These are phyloP conservation scores for Neelides sp. DNA, from an alignment of 1,140 invertebrate genomes.

Conservation along the genomic window DNA sequence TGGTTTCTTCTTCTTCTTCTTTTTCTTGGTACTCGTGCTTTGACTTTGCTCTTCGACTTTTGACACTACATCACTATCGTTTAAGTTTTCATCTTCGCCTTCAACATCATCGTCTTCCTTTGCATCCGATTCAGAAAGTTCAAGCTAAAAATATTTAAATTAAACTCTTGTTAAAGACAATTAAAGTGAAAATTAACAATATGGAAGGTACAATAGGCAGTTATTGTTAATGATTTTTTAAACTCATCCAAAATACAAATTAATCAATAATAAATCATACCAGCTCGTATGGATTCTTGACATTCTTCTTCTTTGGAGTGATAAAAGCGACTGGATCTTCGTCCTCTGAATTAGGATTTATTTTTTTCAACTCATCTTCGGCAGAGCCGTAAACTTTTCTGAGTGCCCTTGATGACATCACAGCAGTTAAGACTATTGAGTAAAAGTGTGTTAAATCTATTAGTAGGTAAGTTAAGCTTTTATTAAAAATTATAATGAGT, in stretches of 20 bases:
- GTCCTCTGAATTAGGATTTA: constrained; percentile 41
- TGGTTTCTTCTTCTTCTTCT: constrained; percentile 47
- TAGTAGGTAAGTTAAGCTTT: too few relatives aligned
- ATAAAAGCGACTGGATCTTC: constrained; percentile 37
- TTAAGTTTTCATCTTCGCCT: constrained; percentile 35
- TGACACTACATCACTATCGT: too few relatives aligned
- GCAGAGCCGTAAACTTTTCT: constrained; percentile 48
- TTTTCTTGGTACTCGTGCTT: constrained; percentile 44
- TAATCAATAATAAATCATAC: constrained; percentile 36
- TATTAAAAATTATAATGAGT: too few relatives aligned
- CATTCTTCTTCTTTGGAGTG: constrained; percentile 40
- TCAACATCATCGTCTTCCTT: constrained; percentile 52
- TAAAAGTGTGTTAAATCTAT: too few relatives aligned
- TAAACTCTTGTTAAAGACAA: constrained; percentile 4
- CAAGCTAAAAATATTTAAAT: constrained; percentile 38
- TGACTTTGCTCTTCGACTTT: constrained; percentile 35
- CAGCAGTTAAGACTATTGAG: too few relatives aligned
- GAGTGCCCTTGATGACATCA: constrained; percentile 49
- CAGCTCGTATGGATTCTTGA: constrained; percentile 50
- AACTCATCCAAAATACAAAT: constrained; percentile 5
- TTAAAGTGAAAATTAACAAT: not conserved
- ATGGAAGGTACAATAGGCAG: not conserved
- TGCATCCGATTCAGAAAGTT: constrained; percentile 48
- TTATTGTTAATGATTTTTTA: not conserved
- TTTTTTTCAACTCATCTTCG: constrained; percentile 36